A percentile compares a stretch with the other conserved stretches of the same genome.
These are phyloP conservation scores for Theretra japonica DNA, from an alignment of 2,888 invertebrate species.

Conservation along the genomic window DNA sequence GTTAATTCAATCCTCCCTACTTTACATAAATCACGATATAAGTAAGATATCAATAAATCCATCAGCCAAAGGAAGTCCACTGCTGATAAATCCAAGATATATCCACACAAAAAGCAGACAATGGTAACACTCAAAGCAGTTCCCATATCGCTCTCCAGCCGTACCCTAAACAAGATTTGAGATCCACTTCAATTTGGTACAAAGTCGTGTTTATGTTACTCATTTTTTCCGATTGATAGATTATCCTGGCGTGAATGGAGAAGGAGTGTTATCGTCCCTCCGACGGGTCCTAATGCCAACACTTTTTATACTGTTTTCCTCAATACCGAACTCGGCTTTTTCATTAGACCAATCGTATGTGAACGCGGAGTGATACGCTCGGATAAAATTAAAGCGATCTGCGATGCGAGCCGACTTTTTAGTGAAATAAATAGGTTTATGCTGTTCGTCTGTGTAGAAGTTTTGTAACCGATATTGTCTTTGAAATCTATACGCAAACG, in stretches of 20 bases:
- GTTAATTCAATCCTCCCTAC: too few relatives aligned
- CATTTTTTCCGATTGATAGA: conserved; percentile 30
- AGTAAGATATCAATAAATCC: too few relatives aligned
- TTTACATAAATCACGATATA: too few relatives aligned
- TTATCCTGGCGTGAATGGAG: conserved; percentile 19
- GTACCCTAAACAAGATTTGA: conserved; percentile 13
- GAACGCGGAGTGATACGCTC: background rate
- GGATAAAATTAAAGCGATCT: conserved; percentile 7
- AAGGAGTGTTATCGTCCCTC: conserved; percentile 8
- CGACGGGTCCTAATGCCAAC: conserved; percentile 5
- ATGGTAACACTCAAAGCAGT: background rate
- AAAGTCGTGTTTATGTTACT: conserved; percentile 26
- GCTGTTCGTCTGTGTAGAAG: background rate
- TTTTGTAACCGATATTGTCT: background rate
- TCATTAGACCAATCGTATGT: conserved; percentile 21
- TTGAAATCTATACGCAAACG: too few relatives aligned
- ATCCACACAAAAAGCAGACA: background rate
- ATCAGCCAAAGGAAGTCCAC: too few relatives aligned
- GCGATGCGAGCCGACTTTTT: background rate
- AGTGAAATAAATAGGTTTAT: background rate
- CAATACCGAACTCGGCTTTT: conserved; percentile 14
- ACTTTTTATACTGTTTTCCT: conserved; percentile 25
- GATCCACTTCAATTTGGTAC: conserved; percentile 27
- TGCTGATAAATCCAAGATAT: too few relatives aligned
- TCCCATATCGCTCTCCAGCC: background rate